These are phyloP conservation scores for Misgurnus mizolepis DNA, from an alignment of 2,113 vertebrate genomes.

Conservation along the genomic window DNA sequence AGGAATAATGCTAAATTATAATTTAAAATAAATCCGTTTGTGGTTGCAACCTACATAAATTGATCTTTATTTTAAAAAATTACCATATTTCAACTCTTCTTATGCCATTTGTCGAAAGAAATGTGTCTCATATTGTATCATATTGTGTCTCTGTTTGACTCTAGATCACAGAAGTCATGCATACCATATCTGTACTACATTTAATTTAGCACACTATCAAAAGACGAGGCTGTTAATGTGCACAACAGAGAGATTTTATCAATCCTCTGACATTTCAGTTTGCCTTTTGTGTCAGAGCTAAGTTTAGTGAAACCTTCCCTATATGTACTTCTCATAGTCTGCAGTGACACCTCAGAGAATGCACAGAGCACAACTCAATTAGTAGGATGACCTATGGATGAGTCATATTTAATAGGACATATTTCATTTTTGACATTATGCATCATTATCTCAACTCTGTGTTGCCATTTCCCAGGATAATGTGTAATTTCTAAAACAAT, in stretches of 20 bases:
- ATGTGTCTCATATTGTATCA: too few species aligned
- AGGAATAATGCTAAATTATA: too few species aligned
- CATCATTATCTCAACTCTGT: slow-evolving; percentile 1
- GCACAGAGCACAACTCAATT: slow-evolving; percentile 23
- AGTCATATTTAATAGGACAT: slow-evolving; percentile 19
- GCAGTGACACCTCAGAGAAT: slow-evolving; percentile 16
- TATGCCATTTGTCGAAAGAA: too few species aligned
- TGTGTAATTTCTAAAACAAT: slow-evolving; percentile 37
- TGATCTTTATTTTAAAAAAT: too few species aligned
- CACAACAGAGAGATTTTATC: neutral
- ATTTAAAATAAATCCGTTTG: too few species aligned
- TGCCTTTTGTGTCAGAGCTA: neutral
- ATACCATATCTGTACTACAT: neutral
- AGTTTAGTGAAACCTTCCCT: slow-evolving; percentile 1
- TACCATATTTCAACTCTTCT: too few species aligned
- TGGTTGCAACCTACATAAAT: too few species aligned
- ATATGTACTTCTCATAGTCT: slow-evolving; percentile 29
- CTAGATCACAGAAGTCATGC: too few species aligned
- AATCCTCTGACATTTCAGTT: slow-evolving; percentile 29
- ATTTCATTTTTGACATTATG: neutral
- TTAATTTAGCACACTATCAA: neutral
- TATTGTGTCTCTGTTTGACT: too few species aligned
- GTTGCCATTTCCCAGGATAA: slow-evolving; percentile 47
- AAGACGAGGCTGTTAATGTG: neutral
- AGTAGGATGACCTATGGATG: neutral